A percentile compares a stretch with the other conserved stretches of the same genome.
These are phyloP conservation scores for Falcaria lacertinaria DNA, from an alignment of 2,888 invertebrate species.

Conservation along the genomic window DNA sequence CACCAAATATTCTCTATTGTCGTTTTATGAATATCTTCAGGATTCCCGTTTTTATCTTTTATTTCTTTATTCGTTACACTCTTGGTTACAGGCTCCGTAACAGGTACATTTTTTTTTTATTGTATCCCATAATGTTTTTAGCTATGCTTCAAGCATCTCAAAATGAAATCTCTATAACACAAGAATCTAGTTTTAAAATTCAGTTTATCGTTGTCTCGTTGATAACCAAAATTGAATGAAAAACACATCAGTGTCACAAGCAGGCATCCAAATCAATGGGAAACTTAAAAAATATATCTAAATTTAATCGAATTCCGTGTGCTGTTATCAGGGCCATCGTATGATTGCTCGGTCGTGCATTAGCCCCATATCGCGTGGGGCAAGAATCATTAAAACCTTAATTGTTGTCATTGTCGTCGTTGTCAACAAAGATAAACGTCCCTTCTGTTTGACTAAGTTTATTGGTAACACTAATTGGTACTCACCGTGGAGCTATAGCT, in stretches of 20 bases:
- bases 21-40: too few species aligned
- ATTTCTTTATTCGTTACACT: too few species aligned
- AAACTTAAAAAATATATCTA: conserved; percentile 15
- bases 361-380: conserved; percentile 20
- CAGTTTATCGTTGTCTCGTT: too few species aligned
- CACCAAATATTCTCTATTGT: neutral
- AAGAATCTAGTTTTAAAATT: too few species aligned
- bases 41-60: too few species aligned
- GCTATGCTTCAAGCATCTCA: too few species aligned
- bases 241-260: too few species aligned
- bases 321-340: conserved; percentile 21
- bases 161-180: too few species aligned
- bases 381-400: conserved; percentile 35
- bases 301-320: conserved; percentile 18
- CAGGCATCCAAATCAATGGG: neutral
- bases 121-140: too few species aligned
- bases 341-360: conserved; percentile 1
- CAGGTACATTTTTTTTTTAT: too few species aligned
- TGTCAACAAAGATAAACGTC: conserved; percentile 44
- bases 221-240: too few species aligned
- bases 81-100: too few species aligned
- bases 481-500: conserved; percentile 12
- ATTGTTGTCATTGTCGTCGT: conserved; percentile 44
- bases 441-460: conserved; percentile 36
- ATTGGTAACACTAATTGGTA: conserved; percentile 37